Percentiles rank a stretch among this genome's conserved stretches.
Conservation (phyloP, 2,797 vertebrate genomes). For the Lates japonicus region DNA sequence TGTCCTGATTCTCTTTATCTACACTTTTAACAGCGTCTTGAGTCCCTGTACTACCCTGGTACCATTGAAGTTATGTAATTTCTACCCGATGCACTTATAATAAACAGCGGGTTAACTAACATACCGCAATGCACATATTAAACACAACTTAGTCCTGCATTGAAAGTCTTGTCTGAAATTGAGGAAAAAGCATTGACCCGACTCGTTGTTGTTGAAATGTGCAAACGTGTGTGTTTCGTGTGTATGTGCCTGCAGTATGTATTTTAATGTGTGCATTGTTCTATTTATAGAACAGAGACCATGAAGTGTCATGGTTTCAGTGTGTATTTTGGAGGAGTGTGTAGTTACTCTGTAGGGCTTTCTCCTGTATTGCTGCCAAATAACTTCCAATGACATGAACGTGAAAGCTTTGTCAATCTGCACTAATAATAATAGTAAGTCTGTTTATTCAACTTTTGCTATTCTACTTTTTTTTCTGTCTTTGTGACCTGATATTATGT, state of each 20-base stretch:
- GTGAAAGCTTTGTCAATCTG: neutral
- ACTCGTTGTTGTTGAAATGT: neutral
- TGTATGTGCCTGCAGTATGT: neutral
- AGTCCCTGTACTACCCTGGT: no score
- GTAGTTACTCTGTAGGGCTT: neutral
- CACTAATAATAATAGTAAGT: neutral
- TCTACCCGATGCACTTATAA: no score
- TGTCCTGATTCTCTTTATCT: no score
- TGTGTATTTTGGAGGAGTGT: neutral
- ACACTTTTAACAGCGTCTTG: no score
- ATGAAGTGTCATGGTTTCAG: neutral
- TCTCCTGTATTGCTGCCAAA: constrained; percentile 6
- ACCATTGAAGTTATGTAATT: no score
- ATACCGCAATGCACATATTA: no score
- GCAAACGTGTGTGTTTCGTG: neutral
- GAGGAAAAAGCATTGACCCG: neutral
- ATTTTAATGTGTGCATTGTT: neutral
- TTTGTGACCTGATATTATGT: neutral
- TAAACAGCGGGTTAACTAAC: no score
- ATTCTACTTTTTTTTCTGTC: neutral
- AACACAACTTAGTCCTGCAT: neutral
- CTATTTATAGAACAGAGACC: neutral
- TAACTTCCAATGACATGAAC: neutral
- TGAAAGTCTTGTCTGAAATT: neutral
- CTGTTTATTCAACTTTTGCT: neutral